Base-by-base conservation (phyloP, 1,140 invertebrate genomes). In the Ceratina japonica region DNA sequence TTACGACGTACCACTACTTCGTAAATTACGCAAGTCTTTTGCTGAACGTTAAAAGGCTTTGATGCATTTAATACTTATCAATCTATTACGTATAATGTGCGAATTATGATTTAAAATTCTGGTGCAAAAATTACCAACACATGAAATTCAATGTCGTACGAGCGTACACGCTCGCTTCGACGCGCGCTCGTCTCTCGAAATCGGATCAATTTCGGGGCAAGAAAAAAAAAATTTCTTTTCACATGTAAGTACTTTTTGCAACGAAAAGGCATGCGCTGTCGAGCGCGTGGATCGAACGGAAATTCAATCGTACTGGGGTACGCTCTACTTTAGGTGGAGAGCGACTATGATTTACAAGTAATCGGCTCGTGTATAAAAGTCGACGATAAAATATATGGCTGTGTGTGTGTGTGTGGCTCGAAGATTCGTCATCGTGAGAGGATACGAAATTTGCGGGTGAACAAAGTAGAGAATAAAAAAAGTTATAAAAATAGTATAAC, bases 1-100 rank as follows among this genome's bases (percentile, higher is more conserved):
- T 58, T 66, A 65, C 22, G n/a, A 22, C 51, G 15, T 22, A 15
- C 27, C 22, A 51, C 52, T 79, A 79, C 27, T 37, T 59, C 37
- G 20, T 66, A 74, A 79, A 58, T 18, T 73, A 74, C 59, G 31
- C 59, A 77, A 85, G 59, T 78, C 75, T 72, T 72, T 72, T 49
- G 8, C 63, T 63, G 68, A 10, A 72, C 51, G 56, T 64, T 78
- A 63, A 78, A 78, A 70, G 56, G 22, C 10, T 44, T 77, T 78
- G 27, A 52, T 49, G 12, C 24, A 31, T 54, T 66, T 49, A 69
- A 59, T 77, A 71, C 75, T 78, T 72, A 64, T 31, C 54, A 54
- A 62, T 72, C 59, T 62, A 63, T 68, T 72, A 54, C 51, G 63
- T 78, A 63, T 37, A 56, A n/a, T 63, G 62, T 78, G 20, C 27